Conservation (phyloP, 2,113 vertebrate genomes). For the Bufo bufo region DNA sequence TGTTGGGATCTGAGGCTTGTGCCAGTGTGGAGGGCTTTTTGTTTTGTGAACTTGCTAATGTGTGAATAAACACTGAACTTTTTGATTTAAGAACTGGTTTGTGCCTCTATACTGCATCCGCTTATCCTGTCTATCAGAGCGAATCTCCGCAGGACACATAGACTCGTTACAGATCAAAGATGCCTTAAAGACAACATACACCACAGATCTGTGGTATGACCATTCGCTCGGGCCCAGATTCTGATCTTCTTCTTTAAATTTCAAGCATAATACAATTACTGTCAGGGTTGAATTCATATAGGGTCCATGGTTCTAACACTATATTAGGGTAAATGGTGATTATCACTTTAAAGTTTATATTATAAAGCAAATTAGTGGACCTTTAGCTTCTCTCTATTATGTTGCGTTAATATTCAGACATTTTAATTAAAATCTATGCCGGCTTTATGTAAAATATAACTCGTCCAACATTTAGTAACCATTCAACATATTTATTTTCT, state of each 20-base stretch:
- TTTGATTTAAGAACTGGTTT: too few relatives aligned
- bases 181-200: not conserved
- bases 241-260: too few relatives aligned
- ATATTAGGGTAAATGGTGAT: not conserved
- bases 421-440: not conserved
- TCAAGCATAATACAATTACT: not conserved
- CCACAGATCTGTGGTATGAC: not conserved
- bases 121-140: too few relatives aligned
- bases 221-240: not conserved
- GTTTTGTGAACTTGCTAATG: too few relatives aligned
- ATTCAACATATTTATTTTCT: slow-evolving; percentile 15
- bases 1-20: too few relatives aligned
- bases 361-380: not conserved
- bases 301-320: not conserved
- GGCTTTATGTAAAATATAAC: not conserved
- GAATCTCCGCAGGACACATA: too few relatives aligned
- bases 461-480: not conserved
- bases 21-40: too few relatives aligned
- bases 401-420: not conserved
- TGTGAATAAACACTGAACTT: too few relatives aligned
- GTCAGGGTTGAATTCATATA: not conserved
- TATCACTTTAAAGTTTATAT: not conserved
- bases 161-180: not conserved
- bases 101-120: too few relatives aligned
- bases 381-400: not conserved